Conservation (phyloP, 2,888 invertebrate species). For the Melipona beecheii region DNA sequence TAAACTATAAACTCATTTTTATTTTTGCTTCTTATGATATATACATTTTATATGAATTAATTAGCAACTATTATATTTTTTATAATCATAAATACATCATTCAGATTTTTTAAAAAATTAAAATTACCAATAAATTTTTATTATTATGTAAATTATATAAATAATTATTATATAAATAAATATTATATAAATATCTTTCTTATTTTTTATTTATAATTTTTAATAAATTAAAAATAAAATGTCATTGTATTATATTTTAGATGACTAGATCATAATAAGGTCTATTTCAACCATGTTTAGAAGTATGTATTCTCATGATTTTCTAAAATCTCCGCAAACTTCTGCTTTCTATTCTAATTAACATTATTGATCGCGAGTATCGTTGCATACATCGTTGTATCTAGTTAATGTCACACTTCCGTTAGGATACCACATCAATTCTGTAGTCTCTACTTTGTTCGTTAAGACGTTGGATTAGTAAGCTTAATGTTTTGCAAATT, state of each 20-base stretch:
- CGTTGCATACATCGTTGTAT: conserved; percentile 19
- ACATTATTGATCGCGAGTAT: conserved; percentile 45
- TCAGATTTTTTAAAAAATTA: not conserved
- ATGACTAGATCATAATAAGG: conserved; percentile 13
- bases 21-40: too few species aligned
- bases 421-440: conserved; percentile 8
- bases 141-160: too few species aligned
- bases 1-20: too few species aligned
- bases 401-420: conserved; percentile 24
- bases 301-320: conserved; percentile 11
- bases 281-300: not conserved
- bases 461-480: conserved; percentile 3
- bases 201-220: not conserved
- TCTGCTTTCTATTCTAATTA: conserved; percentile 39
- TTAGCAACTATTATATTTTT: too few species aligned
- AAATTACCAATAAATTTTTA: not conserved
- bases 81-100: too few species aligned
- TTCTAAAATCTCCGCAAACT: conserved; percentile 13
- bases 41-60: too few species aligned
- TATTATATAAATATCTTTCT: too few species aligned
- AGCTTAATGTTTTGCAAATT: conserved; percentile 18
- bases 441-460: not conserved
- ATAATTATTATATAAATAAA: too few species aligned
- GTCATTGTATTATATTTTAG: not conserved
- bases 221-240: not conserved